Conservation (phyloP, 2,888 invertebrate species). For the Anthophora plumipes region DNA sequence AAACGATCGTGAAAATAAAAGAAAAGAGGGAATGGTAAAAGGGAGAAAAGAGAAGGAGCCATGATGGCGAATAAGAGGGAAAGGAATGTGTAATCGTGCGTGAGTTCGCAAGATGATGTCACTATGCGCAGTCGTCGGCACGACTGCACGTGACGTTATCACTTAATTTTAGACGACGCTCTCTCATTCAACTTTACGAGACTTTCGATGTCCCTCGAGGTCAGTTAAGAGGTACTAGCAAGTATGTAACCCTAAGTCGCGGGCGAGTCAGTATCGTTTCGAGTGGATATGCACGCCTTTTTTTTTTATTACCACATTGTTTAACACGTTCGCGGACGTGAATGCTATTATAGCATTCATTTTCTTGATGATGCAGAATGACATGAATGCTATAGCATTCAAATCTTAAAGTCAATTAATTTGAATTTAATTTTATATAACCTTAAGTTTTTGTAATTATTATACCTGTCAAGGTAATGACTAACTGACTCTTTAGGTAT, state of each 20-base stretch:
- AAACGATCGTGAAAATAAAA: slow-evolving; percentile 2
- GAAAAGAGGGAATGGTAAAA: not conserved
- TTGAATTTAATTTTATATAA: slow-evolving; percentile 6
- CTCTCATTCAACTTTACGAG: slow-evolving; percentile 58
- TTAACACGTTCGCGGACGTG: no score
- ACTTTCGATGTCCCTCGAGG: slow-evolving; percentile 10
- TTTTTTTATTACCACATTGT: not conserved
- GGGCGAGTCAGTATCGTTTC: no score
- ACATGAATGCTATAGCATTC: no score
- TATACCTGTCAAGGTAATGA: slow-evolving; percentile 34
- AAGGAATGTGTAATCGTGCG: slow-evolving; percentile 38
- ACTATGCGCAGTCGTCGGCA: slow-evolving; percentile 42
- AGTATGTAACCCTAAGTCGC: not conserved
- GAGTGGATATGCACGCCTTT: no score
- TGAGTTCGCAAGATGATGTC: slow-evolving; percentile 65
- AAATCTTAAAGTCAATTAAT: no score
- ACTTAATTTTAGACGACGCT: slow-evolving; percentile 74
- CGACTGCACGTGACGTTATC: slow-evolving; percentile 72
- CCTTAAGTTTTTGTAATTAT: slow-evolving; percentile 19
- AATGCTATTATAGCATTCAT: no score
- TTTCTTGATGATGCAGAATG: no score
- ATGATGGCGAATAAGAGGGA: slow-evolving; percentile 24
- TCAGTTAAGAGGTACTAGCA: slow-evolving; percentile 11
- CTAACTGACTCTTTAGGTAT: slow-evolving; percentile 27
- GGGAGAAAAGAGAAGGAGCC: slow-evolving; percentile 1